phyloP scores from a whole-genome alignment of 2,113 vertebrate genomes.

The Sitta europaea region DNA sequence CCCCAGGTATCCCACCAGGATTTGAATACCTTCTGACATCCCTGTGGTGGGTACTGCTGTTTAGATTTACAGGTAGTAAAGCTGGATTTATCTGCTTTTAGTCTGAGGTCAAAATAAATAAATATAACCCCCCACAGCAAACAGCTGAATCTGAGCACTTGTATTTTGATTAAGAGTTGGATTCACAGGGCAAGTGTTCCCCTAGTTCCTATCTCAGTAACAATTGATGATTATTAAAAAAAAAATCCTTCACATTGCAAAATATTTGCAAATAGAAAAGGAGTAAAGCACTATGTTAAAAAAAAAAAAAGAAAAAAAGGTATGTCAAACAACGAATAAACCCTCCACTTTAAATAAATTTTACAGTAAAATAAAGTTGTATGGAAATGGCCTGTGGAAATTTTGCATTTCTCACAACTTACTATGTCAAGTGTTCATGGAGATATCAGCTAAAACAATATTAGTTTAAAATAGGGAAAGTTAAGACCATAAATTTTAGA shows the following conservation, averaged over 20 bases:
- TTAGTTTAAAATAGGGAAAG: background rate
- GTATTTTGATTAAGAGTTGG: background rate
- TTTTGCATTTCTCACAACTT: background rate
- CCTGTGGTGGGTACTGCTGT: background rate
- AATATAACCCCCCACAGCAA: background rate
- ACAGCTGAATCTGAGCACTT: background rate
- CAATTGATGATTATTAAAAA: background rate
- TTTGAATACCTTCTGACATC: background rate
- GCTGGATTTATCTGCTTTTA: background rate
- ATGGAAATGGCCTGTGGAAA: background rate
- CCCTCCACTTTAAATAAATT: rapidly evolving
- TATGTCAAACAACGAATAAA: background rate
- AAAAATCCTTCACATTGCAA: background rate
- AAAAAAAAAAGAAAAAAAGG: background rate
- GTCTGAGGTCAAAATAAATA: background rate
- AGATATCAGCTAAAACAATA: background rate
- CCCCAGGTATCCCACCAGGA: background rate
- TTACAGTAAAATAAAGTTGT: background rate
- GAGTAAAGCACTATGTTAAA: background rate
- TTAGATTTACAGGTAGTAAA: background rate
- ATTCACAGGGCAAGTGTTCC: background rate
- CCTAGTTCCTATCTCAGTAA: background rate
- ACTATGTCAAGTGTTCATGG: background rate
- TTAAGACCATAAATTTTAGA: background rate
- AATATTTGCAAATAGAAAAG: background rate